A percentile compares a stretch with the other conserved stretches of the same genome.
Conservation (phyloP, 2,797 vertebrate species). For the Psittacula derbiana region DNA sequence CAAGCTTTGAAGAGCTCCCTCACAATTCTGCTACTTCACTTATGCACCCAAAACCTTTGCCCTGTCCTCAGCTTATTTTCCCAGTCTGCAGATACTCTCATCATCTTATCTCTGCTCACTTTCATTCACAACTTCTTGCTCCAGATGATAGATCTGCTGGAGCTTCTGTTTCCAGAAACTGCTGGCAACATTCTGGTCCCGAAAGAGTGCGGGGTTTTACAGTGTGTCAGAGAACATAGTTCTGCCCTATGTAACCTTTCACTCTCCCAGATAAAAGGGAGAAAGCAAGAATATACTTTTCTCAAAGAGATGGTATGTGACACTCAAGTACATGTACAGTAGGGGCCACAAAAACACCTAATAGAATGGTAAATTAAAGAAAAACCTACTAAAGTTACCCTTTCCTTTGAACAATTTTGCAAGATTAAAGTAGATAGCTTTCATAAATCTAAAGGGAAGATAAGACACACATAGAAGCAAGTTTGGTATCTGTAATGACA, state of each 20-base stretch:
- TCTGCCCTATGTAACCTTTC: background rate
- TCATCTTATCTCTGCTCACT: background rate
- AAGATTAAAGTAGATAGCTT: background rate
- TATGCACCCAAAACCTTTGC: background rate
- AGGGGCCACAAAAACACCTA: background rate
- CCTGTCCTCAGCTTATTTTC: background rate
- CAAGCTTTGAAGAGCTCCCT: background rate
- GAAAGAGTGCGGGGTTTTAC: background rate
- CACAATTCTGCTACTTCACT: background rate
- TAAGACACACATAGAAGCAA: background rate
- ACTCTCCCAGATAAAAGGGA: background rate
- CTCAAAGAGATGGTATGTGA: background rate
- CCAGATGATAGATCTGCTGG: background rate
- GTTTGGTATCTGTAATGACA: background rate
- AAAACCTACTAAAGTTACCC: background rate
- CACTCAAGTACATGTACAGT: background rate
- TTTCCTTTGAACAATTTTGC: background rate
- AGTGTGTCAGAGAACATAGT: background rate
- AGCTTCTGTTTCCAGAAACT: background rate
- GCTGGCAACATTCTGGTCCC: background rate
- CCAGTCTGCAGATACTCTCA: background rate
- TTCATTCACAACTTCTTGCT: background rate
- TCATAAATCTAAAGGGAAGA: background rate
- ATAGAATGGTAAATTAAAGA: background rate
- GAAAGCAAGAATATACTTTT: background rate